A percentile compares a stretch with the other conserved stretches of the same genome.
phyloP scores from a whole-genome alignment of 2,888 invertebrate species.

The Mermis nigrescens region DNA sequence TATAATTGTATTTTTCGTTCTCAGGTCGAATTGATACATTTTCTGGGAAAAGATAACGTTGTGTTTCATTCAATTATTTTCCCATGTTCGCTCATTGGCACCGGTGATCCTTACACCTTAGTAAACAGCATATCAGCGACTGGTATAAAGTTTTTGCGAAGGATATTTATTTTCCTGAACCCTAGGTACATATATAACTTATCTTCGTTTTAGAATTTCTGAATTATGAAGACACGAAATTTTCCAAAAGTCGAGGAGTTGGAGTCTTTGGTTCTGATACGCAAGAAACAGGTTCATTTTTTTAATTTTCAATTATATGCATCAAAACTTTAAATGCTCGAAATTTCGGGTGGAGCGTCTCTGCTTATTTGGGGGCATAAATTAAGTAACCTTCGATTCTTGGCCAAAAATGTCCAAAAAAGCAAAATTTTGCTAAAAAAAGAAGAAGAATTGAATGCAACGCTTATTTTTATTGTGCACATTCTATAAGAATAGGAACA shows the following conservation, averaged over 20 bases:
- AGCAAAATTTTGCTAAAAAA: too few relatives aligned
- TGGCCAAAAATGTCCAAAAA: too few relatives aligned
- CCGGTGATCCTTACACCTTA: conserved; percentile 57
- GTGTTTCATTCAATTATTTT: conserved; percentile 97
- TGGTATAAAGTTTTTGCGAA: too few relatives aligned
- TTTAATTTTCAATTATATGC: too few relatives aligned
- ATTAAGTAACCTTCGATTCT: too few relatives aligned
- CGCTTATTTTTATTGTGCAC: too few relatives aligned
- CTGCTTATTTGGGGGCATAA: too few relatives aligned
- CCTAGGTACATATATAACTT: conserved; percentile 3
- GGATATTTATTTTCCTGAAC: conserved; percentile 9
- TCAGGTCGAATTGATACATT: conserved; percentile 58
- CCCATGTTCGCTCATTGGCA: conserved; percentile 66
- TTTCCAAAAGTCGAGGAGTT: conserved; percentile 83
- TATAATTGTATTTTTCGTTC: background rate
- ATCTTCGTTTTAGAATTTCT: conserved; percentile 55
- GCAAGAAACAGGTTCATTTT: conserved; percentile 47
- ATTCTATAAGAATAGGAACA: too few relatives aligned
- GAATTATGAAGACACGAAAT: conserved; percentile 95
- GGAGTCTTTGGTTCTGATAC: conserved; percentile 94
- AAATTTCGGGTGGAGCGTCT: background rate
- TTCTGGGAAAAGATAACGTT: conserved; percentile 98
- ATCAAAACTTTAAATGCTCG: background rate
- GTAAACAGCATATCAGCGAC: conserved; percentile 80
- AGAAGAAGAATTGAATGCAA: too few relatives aligned